Percentiles rank a stretch among this genome's conserved stretches.
phyloP scores from a whole-genome alignment of 2,113 vertebrate genomes.

The Corvus hawaiiensis region DNA sequence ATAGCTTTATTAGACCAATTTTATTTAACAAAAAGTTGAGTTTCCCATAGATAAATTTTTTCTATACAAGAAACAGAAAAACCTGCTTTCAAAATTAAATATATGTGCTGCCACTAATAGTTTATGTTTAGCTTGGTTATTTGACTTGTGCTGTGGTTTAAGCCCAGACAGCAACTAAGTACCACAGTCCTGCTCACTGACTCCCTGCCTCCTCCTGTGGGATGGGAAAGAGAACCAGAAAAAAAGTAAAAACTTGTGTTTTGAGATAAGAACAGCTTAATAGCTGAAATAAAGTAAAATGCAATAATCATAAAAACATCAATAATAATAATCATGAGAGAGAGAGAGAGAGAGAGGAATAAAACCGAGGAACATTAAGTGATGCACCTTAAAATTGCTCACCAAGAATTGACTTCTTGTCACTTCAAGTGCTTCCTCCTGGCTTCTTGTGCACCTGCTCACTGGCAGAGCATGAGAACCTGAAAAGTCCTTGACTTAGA shows the following conservation, averaged over 20 bases:
- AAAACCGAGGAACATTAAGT: not conserved
- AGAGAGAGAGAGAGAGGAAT: not conserved
- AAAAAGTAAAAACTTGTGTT: not conserved
- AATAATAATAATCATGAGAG: not conserved
- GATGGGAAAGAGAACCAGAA: not conserved
- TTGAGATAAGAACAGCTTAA: not conserved
- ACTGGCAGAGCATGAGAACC: not conserved
- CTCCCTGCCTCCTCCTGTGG: accelerated
- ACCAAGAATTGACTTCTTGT: not conserved
- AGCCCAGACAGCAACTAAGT: not conserved
- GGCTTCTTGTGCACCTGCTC: not conserved
- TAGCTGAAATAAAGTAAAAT: not conserved
- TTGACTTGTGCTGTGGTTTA: not conserved
- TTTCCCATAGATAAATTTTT: not conserved
- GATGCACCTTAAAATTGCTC: not conserved
- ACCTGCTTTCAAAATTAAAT: not conserved
- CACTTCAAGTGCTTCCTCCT: not conserved
- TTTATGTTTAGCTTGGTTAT: not conserved
- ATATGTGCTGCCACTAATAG: not conserved
- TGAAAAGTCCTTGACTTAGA: not conserved
- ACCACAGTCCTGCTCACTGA: not conserved
- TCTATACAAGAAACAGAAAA: not conserved
- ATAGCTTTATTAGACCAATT: not conserved
- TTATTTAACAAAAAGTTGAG: not conserved
- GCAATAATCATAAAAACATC: not conserved